Evolutionary conservation across 2,888 invertebrate genomes (phyloP).

Genomic region (Tachina lurida): DNA sequence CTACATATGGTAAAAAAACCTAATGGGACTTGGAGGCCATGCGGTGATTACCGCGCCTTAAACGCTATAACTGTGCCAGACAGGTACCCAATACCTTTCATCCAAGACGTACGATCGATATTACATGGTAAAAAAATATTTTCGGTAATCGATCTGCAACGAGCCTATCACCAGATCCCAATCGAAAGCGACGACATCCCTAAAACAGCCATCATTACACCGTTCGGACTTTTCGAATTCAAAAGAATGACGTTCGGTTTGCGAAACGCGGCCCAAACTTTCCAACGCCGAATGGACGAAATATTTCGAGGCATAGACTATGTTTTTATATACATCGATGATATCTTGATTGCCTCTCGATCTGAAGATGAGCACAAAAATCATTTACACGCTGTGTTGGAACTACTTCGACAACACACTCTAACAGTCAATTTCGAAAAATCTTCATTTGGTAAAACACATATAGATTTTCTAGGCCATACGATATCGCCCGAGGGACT

Average conservation of each 20-base stretch:
- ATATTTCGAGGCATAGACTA: too few species aligned
- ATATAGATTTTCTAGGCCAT: slow-evolving; percentile 53
- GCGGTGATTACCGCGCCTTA: slow-evolving; percentile 52
- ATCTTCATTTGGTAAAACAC: slow-evolving; percentile 50
- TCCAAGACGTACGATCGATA: slow-evolving; percentile 49
- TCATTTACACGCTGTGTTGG: slow-evolving; percentile 72
- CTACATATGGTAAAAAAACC: slow-evolving; percentile 66
- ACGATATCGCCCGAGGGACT: slow-evolving; percentile 58
- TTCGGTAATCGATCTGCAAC: slow-evolving; percentile 71
- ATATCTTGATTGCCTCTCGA: slow-evolving; percentile 5
- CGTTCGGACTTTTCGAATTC: slow-evolving; percentile 79
- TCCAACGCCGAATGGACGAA: slow-evolving; percentile 70
- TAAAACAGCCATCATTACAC: slow-evolving; percentile 75
- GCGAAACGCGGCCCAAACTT: slow-evolving; percentile 78
- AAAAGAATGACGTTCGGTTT: slow-evolving; percentile 78
- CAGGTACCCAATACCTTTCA: slow-evolving; percentile 44
- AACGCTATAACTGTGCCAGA: slow-evolving; percentile 35
- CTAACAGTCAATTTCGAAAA: slow-evolving; percentile 56
- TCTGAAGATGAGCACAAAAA: slow-evolving; percentile 65
- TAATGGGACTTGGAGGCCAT: slow-evolving; percentile 30
- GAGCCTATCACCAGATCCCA: slow-evolving; percentile 78
- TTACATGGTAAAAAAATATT: slow-evolving; percentile 44
- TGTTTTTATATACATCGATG: slow-evolving; percentile 71
- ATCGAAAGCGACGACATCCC: slow-evolving; percentile 62
- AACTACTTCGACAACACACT: slow-evolving; percentile 57